A percentile compares a stretch with the other conserved stretches of the same genome.
Conservation (phyloP, 2,888 invertebrate species). For the Subacronicta megacephala region DNA sequence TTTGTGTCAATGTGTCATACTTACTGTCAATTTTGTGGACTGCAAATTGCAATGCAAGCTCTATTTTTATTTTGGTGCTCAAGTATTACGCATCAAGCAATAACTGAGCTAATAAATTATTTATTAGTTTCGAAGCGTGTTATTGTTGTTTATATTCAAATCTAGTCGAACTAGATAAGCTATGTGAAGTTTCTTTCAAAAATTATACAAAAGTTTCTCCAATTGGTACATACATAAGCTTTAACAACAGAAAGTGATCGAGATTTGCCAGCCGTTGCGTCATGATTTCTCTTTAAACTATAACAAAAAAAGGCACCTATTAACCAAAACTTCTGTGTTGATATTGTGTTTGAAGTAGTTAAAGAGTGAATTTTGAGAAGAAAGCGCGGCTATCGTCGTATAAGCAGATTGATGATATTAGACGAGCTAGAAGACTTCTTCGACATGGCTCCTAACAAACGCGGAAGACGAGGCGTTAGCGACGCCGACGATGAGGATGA, state of each 20-base stretch:
- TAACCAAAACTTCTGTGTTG: conserved; percentile 1
- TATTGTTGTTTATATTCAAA: conserved; percentile 31
- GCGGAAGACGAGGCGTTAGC: conserved; percentile 82
- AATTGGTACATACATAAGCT: conserved; percentile 17
- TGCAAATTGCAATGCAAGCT: no score
- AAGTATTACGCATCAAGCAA: conserved; percentile 40
- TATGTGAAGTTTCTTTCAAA: not conserved
- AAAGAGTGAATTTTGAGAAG: conserved; percentile 26
- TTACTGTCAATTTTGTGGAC: no score
- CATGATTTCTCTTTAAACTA: conserved; percentile 36
- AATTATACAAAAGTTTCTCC: not conserved
- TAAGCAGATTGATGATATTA: conserved; percentile 80
- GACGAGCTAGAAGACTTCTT: conserved; percentile 64
- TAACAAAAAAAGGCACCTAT: conserved; percentile 16
- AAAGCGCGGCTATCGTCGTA: conserved; percentile 36
- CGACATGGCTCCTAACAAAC: conserved; percentile 82
- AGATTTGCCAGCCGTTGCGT: conserved; percentile 40
- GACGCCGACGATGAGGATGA: conserved; percentile 92
- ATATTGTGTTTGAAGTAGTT: conserved; percentile 10
- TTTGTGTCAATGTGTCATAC: no score
- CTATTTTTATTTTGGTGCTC: conserved; percentile 36
- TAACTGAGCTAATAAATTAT: conserved; percentile 14
- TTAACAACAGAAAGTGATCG: conserved; percentile 9
- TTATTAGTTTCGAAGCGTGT: conserved; percentile 11
- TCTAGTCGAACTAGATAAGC: conserved; percentile 13